A percentile compares a stretch with the other conserved stretches of the same genome.
Evolutionary conservation across 2,797 vertebrate genomes (phyloP).

Genomic region (Netta rufina): DNA sequence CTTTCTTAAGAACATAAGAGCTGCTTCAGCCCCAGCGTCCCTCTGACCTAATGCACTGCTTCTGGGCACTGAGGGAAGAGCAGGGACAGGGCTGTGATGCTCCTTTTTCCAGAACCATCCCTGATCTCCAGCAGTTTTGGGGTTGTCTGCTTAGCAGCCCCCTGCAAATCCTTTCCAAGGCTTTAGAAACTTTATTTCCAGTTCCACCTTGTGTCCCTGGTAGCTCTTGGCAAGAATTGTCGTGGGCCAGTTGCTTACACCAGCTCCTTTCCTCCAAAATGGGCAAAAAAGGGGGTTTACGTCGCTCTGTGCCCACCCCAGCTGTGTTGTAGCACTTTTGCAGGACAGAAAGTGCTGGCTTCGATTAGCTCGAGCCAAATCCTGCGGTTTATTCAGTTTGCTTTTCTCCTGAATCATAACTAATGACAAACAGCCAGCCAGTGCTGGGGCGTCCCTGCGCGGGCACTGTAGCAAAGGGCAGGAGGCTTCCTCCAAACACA

Average conservation of each 20-base stretch:
- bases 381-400: background rate
- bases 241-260: background rate
- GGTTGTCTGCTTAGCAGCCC: background rate
- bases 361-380: background rate
- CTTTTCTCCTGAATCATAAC: background rate
- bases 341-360: background rate
- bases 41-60: background rate
- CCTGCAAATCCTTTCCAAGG: background rate
- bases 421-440: background rate
- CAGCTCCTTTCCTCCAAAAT: background rate
- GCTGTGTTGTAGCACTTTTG: background rate
- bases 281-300: background rate
- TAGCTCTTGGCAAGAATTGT: background rate
- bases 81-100: background rate
- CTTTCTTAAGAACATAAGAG: background rate
- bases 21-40: background rate
- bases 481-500: background rate
- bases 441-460: background rate
- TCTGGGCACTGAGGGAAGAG: background rate
- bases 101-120: background rate
- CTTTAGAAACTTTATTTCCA: background rate
- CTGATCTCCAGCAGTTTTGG: background rate
- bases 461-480: background rate
- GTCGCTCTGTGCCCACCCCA: background rate
- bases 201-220: rapidly evolving